Conservation (phyloP, 2,113 vertebrate genomes). For the Oophaga pumilio region DNA sequence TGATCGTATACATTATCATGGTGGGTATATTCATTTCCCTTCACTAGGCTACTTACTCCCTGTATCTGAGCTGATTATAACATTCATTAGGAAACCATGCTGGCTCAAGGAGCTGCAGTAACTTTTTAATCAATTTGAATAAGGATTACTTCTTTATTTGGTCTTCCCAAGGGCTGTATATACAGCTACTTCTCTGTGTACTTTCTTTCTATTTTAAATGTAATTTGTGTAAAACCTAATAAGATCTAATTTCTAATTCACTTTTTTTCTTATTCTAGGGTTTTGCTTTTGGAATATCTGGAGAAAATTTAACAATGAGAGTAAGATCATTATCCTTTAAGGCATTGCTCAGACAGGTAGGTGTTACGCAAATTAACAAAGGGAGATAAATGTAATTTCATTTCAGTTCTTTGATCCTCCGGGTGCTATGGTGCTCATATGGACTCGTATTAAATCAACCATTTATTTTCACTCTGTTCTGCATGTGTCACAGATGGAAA, state of each 20-base stretch:
- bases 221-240: background rate
- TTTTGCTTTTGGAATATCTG: constrained; percentile 76
- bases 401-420: too few species aligned
- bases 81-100: too few species aligned
- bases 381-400: too few species aligned
- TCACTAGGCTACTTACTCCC: background rate
- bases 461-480: too few species aligned
- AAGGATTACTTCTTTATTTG: too few species aligned
- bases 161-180: too few species aligned
- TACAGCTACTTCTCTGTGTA: background rate
- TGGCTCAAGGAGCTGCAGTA: too few species aligned
- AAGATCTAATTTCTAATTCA: background rate
- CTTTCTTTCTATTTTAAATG: background rate
- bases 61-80: too few species aligned
- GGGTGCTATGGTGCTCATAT: too few species aligned
- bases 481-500: too few species aligned
- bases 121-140: too few species aligned
- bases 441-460: too few species aligned
- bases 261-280: constrained; percentile 63
- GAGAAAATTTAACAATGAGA: constrained; percentile 71
- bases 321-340: constrained; percentile 72
- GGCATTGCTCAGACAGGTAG: constrained; percentile 74
- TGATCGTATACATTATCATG: constrained; percentile 67
- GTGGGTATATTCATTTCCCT: constrained; percentile 61
- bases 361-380: constrained; percentile 1